These are phyloP conservation scores for Gavialis gangeticus DNA, from an alignment of 2,113 vertebrate species.

Conservation along the genomic window DNA sequence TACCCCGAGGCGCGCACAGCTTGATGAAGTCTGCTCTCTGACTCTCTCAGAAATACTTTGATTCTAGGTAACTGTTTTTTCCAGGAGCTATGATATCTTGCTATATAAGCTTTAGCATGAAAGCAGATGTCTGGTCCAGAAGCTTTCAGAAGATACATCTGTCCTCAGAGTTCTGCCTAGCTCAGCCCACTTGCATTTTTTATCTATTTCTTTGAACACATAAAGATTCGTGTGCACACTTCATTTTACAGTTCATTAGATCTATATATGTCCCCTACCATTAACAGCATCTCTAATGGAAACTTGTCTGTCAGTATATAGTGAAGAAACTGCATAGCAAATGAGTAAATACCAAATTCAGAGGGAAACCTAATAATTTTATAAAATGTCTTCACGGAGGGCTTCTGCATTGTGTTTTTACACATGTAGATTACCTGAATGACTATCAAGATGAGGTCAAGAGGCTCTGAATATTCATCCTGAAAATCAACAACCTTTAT, in stretches of 20 bases:
- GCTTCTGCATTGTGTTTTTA: not conserved
- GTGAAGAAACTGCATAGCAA: not conserved
- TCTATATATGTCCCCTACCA: not conserved
- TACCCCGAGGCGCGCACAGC: not conserved
- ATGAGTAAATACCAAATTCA: not conserved
- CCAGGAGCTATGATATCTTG: not conserved
- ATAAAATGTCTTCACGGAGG: not conserved
- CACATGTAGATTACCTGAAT: constrained; percentile 3
- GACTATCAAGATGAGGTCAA: constrained; percentile 6
- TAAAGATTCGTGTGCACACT: accelerated
- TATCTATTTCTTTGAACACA: not conserved
- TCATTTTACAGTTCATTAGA: not conserved
- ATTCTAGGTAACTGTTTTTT: constrained; percentile 17
- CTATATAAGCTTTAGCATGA: not conserved
- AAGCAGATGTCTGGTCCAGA: not conserved
- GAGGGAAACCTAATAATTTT: not conserved
- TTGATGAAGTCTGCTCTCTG: not conserved
- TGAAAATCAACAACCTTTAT: constrained; percentile 28
- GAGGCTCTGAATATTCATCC: constrained; percentile 39
- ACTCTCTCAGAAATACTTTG: not conserved
- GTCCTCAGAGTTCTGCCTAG: not conserved
- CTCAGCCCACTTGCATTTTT: not conserved
- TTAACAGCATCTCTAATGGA: not conserved
- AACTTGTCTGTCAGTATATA: not conserved
- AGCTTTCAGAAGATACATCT: not conserved